Conservation (phyloP, 37 sponge, comb jelly and placozoan species). For the Hexactinellida sp. region DNA sequence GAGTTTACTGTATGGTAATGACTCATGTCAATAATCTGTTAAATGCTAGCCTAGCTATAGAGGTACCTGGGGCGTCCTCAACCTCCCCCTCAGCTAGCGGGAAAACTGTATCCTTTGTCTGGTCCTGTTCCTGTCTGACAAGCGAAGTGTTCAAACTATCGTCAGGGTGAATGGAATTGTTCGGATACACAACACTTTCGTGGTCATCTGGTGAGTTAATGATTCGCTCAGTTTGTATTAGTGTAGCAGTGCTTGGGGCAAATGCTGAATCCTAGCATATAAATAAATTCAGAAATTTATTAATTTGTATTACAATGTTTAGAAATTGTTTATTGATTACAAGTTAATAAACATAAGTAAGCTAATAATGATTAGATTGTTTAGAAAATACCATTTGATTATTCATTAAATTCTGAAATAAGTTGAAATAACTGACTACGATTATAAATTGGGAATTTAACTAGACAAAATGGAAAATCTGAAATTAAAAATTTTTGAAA, state of each 20-base stretch:
- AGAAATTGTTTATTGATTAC: too few relatives aligned
- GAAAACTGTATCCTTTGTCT: background rate
- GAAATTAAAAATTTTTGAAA: too few relatives aligned
- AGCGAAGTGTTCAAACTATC: background rate
- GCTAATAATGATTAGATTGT: too few relatives aligned
- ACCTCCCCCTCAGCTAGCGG: slow-evolving; percentile 2
- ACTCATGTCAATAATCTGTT: too few relatives aligned
- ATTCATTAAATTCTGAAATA: too few relatives aligned
- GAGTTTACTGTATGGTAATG: too few relatives aligned
- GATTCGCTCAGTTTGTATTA: background rate
- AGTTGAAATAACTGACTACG: too few relatives aligned
- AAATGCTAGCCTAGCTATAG: too few relatives aligned
- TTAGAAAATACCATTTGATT: too few relatives aligned
- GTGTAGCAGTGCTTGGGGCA: slow-evolving; percentile 9
- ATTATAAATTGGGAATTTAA: too few relatives aligned
- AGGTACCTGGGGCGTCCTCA: background rate
- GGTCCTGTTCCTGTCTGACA: background rate
- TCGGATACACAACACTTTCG: background rate
- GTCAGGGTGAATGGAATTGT: background rate
- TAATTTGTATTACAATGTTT: background rate
- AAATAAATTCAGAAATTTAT: background rate
- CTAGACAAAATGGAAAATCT: too few relatives aligned
- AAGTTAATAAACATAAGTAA: too few relatives aligned
- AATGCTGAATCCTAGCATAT: background rate
- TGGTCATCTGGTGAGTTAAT: background rate